phyloP scores from a whole-genome alignment of 2,797 vertebrate genomes.

The Pseudochromis fuscus region DNA sequence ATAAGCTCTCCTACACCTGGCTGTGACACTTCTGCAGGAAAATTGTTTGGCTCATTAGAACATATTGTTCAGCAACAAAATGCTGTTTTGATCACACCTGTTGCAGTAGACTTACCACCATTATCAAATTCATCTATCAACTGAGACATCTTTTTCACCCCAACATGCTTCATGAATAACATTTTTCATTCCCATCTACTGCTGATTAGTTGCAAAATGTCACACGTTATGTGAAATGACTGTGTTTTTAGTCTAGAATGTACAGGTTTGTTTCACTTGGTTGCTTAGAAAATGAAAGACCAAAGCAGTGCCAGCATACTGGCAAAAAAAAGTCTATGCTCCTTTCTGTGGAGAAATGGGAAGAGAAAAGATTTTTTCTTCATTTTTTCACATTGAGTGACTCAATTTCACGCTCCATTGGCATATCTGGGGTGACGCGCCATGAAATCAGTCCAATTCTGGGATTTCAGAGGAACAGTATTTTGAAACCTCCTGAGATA shows the following conservation, averaged over 20 bases:
- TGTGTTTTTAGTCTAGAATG: slow-evolving; percentile 59
- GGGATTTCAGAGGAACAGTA: slow-evolving; percentile 87
- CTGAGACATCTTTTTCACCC: slow-evolving; percentile 24
- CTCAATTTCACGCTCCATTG: slow-evolving; percentile 89
- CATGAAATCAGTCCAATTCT: slow-evolving; percentile 89
- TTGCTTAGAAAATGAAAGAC: slow-evolving; percentile 73
- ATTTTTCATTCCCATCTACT: slow-evolving; percentile 43
- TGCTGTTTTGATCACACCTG: slow-evolving; percentile 40
- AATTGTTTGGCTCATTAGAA: slow-evolving; percentile 36
- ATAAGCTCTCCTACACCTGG: slow-evolving; percentile 23
- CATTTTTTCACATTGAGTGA: slow-evolving; percentile 85
- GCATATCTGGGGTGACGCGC: slow-evolving; percentile 85
- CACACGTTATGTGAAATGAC: slow-evolving; percentile 61
- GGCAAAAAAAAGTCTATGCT: slow-evolving; percentile 50
- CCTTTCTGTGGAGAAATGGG: slow-evolving; percentile 67
- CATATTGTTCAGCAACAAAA: slow-evolving; percentile 8
- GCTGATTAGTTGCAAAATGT: slow-evolving; percentile 62
- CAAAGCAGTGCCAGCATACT: slow-evolving; percentile 54
- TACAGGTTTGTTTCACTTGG: slow-evolving; percentile 71
- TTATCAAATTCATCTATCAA: slow-evolving; percentile 40
- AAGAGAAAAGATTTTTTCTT: slow-evolving; percentile 72
- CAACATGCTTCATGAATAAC: slow-evolving; percentile 23
- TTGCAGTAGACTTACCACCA: slow-evolving; percentile 17
- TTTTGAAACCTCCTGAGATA: slow-evolving; percentile 88
- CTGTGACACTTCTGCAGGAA: slow-evolving; percentile 9